Evolutionary conservation across 37 sponge, comb jelly and placozoan species (phyloP), one percentile per base, ranked within the genome.

Genomic region (Petrosia ficiformis): DNA sequence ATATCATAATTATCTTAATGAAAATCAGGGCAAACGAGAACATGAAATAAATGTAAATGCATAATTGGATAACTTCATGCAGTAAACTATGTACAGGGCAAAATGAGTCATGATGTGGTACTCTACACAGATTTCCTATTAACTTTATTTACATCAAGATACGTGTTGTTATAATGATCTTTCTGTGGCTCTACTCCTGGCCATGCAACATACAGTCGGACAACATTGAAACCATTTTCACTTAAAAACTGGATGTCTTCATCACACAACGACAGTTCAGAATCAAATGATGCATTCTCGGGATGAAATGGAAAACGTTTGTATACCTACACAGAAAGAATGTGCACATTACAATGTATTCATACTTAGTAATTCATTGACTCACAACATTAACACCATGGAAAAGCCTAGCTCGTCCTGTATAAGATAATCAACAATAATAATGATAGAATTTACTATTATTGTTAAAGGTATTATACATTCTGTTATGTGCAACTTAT

Each of bases 121-220:
- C n/a, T n/a, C n/a, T n/a, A n/a, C n/a, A n/a, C n/a, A n/a, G n/a
- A n/a, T n/a, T n/a, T n/a, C n/a, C n/a, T n/a, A n/a, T n/a, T n/a
- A n/a, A n/a, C n/a, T n/a, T n/a, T n/a, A n/a, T 78, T 77, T 42
- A 90, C 91, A 76, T 86, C 78, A 3, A 90, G 68, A 40, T 90
- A 90, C 59, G 91, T 77, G 19, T 11, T 8, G 70, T 90, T 90
- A 65, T 90, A 90, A 32, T 66, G 42, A 24, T 81, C 91, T 59
- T 74, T 77, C 25, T 34, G 25, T 19, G 87, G 91, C 44, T 90
- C 91, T 2, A 85, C 79, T 24, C 91, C 91, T 4, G 79, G 86
- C 91, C 91, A 90, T 0, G 91, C 85, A 1, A 90, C 91, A 73
- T 77, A 90, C n/a, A 90, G 70, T 19, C 91, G 52, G 25, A 90